Evolutionary conservation across 1,140 invertebrate species (phyloP), one percentile per base, ranked within the genome.

Genomic region (Macrobrachium rosenbergii): DNA sequence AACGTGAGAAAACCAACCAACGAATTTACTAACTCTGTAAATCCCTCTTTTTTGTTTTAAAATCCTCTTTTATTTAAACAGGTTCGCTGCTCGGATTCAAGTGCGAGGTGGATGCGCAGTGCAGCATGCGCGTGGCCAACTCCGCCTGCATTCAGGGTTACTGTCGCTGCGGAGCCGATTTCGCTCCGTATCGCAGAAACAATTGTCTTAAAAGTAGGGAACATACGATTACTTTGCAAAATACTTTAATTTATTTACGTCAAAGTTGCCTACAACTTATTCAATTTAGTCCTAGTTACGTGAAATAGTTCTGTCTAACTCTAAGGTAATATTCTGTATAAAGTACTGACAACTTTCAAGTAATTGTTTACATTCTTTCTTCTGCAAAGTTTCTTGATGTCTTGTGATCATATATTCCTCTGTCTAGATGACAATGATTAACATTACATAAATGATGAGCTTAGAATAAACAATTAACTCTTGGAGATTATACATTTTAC

Each of bases 71-170:
- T n/a, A 17, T 59, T 23, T 77, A 5, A 43, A 7, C 82, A 84
- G 82, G 82, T 11, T 59, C 37, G 17, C n/a, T 84, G 16, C 59
- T 84, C 21, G 82, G 72, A n/a, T 84, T 84, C 37, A 52, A 23
- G 14, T 84, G 82, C 37, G 21, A 58, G 21, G 82, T 84, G 58
- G 82, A 84, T n/a, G 73, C 82, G 17, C 82, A 84, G 73, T 84
- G 82, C 58, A 67, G 82, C 62, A 43, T 84, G 60, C 59, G 82
- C 7, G 82, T 84, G 0, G 60, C 59, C 59, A 21, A 84, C 73
- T 77, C 82, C 11, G 82, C 82, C 10, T 84, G 82, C 37, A 84
- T 84, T 16, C 82, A 84, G 52, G 73, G 73, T 37, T 84, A 77
- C 73, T 84, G 82, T 43, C 17, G 82, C 1, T 84, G 82, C 19